Percentiles rank a stretch among this genome's conserved stretches.
Conservation (phyloP, 2,113 vertebrate species). For the Labeo catla region DNA sequence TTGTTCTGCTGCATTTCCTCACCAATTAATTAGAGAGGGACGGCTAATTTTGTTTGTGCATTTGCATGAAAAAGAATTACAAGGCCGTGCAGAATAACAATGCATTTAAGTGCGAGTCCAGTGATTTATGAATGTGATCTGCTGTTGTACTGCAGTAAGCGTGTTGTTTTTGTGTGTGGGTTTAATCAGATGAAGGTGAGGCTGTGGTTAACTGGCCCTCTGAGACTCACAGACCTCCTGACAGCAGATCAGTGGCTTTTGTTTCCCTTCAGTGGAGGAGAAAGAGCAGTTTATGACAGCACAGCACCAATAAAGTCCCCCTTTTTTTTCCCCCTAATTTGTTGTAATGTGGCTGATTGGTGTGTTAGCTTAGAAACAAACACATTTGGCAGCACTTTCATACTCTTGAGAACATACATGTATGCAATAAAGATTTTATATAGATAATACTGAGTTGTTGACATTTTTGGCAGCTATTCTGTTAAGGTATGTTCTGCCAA, state of each 20-base stretch:
- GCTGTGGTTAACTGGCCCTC: conserved; percentile 63
- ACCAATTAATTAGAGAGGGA: conserved; percentile 39
- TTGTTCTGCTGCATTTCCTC: conserved; percentile 44
- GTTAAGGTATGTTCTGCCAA: too few relatives aligned
- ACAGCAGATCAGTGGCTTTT: conserved; percentile 9
- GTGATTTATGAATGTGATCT: conserved; percentile 9
- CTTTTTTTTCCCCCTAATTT: too few relatives aligned
- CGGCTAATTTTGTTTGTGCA: conserved; percentile 18
- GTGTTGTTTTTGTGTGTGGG: background rate
- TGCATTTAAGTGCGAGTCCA: background rate
- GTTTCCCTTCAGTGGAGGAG: background rate
- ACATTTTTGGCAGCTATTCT: background rate
- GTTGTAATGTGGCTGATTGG: background rate
- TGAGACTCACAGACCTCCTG: background rate
- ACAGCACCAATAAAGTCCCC: background rate
- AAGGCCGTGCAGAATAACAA: background rate
- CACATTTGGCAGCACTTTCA: background rate
- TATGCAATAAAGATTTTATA: too few relatives aligned
- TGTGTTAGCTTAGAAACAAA: background rate
- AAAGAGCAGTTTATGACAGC: background rate
- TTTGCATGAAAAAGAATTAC: conserved; percentile 49
- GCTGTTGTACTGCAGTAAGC: background rate
- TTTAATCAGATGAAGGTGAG: conserved; percentile 19
- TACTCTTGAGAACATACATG: background rate
- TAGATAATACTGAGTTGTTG: too few relatives aligned